A percentile compares a stretch with the other conserved stretches of the same genome.
phyloP scores from a whole-genome alignment of 2,113 vertebrate species.

The Chaetodon auriga region DNA sequence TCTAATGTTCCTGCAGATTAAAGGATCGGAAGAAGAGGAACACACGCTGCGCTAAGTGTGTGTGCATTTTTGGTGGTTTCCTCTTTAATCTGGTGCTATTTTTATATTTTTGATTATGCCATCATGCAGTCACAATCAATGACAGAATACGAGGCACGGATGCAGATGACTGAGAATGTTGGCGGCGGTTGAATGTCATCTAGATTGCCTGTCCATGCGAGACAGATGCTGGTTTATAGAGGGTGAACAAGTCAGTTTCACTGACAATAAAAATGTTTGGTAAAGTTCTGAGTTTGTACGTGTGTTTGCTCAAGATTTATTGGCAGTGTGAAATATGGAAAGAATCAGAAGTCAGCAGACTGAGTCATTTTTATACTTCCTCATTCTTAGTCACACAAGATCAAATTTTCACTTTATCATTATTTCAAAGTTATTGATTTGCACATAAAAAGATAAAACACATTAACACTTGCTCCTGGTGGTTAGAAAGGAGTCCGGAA shows the following conservation, averaged over 20 bases:
- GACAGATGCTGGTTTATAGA: conserved; percentile 33
- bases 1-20: conserved; percentile 47
- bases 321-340: conserved; percentile 39
- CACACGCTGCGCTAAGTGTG: conserved; percentile 69
- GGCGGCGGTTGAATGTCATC: conserved; percentile 48
- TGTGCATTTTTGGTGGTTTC: conserved; percentile 59
- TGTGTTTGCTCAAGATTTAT: conserved; percentile 37
- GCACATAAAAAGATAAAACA: conserved; percentile 17
- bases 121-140: conserved; percentile 65
- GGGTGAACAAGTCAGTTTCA: conserved; percentile 31
- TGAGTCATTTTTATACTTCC: conserved; percentile 16
- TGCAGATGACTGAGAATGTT: conserved; percentile 37
- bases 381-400: conserved; percentile 11
- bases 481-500: background rate
- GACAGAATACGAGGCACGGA: conserved; percentile 41
- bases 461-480: background rate
- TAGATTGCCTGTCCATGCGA: conserved; percentile 17
- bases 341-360: conserved; percentile 1
- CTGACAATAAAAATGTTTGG: conserved; percentile 18
- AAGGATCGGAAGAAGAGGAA: conserved; percentile 49
- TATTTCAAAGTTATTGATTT: conserved; percentile 30
- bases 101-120: conserved; percentile 63
- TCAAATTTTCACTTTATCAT: background rate
- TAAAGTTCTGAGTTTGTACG: conserved; percentile 26
- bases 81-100: conserved; percentile 61